Evolutionary conservation across 2,888 invertebrate genomes (phyloP).

Genomic region (Scelioninae gen. 1): DNA sequence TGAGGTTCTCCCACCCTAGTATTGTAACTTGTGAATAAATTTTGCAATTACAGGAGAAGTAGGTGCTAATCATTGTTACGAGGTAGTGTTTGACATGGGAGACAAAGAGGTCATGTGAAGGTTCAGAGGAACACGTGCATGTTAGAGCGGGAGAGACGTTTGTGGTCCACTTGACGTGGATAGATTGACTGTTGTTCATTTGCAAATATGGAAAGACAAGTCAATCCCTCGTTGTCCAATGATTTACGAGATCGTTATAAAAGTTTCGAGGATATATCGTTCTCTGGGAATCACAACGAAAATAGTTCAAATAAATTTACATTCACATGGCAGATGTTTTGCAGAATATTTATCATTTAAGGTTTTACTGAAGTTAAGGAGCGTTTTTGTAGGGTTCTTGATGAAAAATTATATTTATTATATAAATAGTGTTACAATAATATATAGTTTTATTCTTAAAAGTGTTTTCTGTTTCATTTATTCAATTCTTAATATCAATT

Average conservation of each 20-base stretch:
- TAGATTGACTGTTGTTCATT: constrained; percentile 65
- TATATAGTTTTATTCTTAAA: no score
- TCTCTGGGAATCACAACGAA: no score
- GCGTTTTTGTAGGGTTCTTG: no score
- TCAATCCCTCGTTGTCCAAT: constrained; percentile 47
- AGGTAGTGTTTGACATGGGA: constrained; percentile 19
- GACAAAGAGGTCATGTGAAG: constrained; percentile 52
- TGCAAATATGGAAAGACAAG: constrained; percentile 58
- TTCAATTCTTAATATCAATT: no score
- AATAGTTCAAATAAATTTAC: no score
- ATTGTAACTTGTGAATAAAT: constrained; percentile 29
- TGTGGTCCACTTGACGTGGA: constrained; percentile 55
- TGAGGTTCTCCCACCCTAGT: background rate
- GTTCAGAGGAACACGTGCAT: constrained; percentile 26
- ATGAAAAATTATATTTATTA: no score
- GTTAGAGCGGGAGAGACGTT: constrained; percentile 22
- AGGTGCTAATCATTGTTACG: constrained; percentile 24
- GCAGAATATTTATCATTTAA: no score
- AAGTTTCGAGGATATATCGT: constrained; percentile 32
- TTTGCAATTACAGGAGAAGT: constrained; percentile 39
- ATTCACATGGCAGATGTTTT: no score
- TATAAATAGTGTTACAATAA: no score
- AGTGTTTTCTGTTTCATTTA: no score
- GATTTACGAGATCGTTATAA: constrained; percentile 73
- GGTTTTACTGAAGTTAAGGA: no score